Base-by-base conservation (phyloP, 2,113 vertebrate genomes). In the Eupsittula cactorum region DNA sequence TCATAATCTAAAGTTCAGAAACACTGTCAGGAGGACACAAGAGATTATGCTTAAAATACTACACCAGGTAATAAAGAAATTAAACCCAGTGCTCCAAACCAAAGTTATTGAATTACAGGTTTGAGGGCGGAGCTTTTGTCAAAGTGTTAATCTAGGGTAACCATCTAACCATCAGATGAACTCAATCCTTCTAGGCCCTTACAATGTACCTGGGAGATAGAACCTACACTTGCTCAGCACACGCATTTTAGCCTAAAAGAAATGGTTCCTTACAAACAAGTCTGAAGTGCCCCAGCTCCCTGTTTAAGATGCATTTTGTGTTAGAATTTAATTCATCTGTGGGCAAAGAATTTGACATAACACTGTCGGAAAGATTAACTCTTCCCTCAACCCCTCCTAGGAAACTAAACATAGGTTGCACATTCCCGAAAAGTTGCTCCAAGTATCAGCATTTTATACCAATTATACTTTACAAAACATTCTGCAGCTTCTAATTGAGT, bases 61-160 rank as follows among this genome's bases (percentile, higher is more conserved):
- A 53, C 27, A n/a, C 9, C 35, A 16, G 19, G 67, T 57, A 90
- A 94, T 81, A 89, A 90, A 64, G n/a, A 93, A 92, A 94, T 95
- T 52, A 60, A 23, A 88, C 46, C 39, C 90, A 90, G 17, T 52
- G 35, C 83, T 95, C 77, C 42, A 69, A 88, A 95, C 52, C 41
- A 78, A 91, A 96, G 44, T 90, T 93, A 93, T 85, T 83, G 57
- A 96, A 95, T 94, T 87, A 86, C 60, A 71, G 52, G 9, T 74
- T 81, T 85, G 37, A 80, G 37, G 49, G 82, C 39, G 50, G 63
- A 90, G 82, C 42, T 95, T 89, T 79, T 73, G 35, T 59, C 44
- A 9, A 85, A 63, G 47, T 52, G 2, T 59, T 70, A 14, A 81
- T 95, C 73, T 88, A 74, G 76, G 79, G 33, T 82, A 88, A 75